These are phyloP conservation scores for Morelia viridis DNA, from an alignment of 2,797 vertebrate genomes.

Conservation along the genomic window DNA sequence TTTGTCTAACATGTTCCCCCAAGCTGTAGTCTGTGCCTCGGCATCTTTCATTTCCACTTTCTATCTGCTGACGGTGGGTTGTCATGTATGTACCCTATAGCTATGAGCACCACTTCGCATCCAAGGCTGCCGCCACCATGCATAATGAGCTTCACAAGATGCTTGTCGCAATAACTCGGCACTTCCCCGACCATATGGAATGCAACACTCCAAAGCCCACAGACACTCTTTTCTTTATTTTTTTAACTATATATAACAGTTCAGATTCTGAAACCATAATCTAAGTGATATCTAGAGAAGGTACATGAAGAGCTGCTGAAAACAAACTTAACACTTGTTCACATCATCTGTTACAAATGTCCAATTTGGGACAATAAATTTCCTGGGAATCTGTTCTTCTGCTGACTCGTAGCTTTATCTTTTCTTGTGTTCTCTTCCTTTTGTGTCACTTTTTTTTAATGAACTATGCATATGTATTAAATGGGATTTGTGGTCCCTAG, in stretches of 20 bases:
- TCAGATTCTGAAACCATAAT: constrained; percentile 84
- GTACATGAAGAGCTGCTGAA: constrained; percentile 80
- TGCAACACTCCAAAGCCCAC: constrained; percentile 84
- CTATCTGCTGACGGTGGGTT: constrained; percentile 88
- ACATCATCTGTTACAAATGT: constrained; percentile 82
- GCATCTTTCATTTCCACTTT: constrained; percentile 94
- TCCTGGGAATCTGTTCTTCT: constrained; percentile 81
- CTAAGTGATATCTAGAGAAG: constrained; percentile 81
- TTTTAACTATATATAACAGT: constrained; percentile 77
- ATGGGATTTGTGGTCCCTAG: constrained; percentile 98
- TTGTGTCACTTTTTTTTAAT: constrained; percentile 84
- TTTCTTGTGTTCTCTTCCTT: constrained; percentile 73
- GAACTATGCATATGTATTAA: constrained; percentile 98
- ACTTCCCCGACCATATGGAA: constrained; percentile 86
- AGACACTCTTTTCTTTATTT: constrained; percentile 77
- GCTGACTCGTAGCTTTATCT: constrained; percentile 85
- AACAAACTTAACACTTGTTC: constrained; percentile 85
- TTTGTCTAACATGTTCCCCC: constrained; percentile 88
- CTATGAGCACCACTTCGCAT: constrained; percentile 79
- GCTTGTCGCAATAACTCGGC: constrained; percentile 82
- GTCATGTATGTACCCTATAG: constrained; percentile 85
- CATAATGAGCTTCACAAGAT: constrained; percentile 84
- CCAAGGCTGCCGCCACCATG: constrained; percentile 71
- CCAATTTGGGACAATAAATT: constrained; percentile 84
- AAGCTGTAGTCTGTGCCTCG: constrained; percentile 87